Evolutionary conservation across 1,140 invertebrate species (phyloP).

Genomic region (Caenorhabditis latens): DNA sequence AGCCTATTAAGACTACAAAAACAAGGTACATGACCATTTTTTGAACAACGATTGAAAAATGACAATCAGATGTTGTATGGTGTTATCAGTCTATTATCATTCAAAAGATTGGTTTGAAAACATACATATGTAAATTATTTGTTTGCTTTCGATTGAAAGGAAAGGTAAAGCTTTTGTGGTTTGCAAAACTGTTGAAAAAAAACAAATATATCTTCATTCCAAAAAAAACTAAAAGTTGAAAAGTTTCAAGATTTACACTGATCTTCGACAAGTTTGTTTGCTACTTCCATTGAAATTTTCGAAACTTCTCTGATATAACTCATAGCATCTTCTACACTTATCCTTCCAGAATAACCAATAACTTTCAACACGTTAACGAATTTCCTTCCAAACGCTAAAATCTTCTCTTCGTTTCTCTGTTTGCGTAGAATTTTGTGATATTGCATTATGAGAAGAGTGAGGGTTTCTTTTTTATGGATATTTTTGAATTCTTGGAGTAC

Average conservation of each 20-base stretch:
- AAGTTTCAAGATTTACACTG: neutral
- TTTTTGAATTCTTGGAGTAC: neutral
- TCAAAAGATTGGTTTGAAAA: no score
- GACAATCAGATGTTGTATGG: no score
- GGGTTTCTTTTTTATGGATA: neutral
- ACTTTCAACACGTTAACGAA: neutral
- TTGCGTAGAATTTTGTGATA: constrained; percentile 5
- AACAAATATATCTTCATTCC: no score
- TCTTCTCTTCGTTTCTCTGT: neutral
- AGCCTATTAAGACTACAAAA: neutral
- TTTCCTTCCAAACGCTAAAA: neutral
- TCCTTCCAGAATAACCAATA: neutral
- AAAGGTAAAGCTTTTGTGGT: no score
- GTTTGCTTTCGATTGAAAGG: no score
- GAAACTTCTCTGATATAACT: constrained; percentile 21
- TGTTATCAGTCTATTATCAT: no score
- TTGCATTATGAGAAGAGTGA: neutral
- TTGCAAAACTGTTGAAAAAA: no score
- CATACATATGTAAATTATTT: no score
- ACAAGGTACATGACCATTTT: neutral
- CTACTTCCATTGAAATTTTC: constrained; percentile 13
- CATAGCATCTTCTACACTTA: constrained; percentile 6
- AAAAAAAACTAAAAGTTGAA: no score
- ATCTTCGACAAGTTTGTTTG: constrained; percentile 13
- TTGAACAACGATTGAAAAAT: neutral